Evolutionary conservation across 2,888 invertebrate species (phyloP).

Genomic region (Drosophila sordidapex): DNA sequence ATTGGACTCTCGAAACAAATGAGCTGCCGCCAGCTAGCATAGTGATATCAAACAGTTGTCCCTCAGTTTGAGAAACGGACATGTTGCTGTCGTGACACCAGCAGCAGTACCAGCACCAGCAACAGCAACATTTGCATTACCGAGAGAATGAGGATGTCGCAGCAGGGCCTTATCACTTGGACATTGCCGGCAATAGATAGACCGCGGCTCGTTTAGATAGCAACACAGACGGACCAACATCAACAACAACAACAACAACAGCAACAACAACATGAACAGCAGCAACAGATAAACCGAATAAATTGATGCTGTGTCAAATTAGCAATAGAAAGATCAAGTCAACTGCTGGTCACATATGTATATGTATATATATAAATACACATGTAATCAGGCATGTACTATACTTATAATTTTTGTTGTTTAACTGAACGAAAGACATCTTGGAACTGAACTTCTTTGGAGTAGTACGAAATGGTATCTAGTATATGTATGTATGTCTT

Average conservation of each 20-base stretch:
- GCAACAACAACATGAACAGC: conserved; percentile 7
- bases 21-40: conserved; percentile 23
- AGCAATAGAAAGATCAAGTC: conserved; percentile 46
- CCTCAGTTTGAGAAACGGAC: conserved; percentile 20
- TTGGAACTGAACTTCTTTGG: conserved; percentile 8
- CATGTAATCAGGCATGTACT: not conserved
- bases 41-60: conserved; percentile 38
- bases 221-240: conserved; percentile 21
- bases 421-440: conserved; percentile 5
- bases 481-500: not conserved
- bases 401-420: conserved; percentile 24
- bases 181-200: conserved; percentile 26
- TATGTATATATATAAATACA: not conserved
- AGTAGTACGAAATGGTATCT: not conserved
- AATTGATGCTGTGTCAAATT: conserved; percentile 47
- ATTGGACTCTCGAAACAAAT: conserved; percentile 34
- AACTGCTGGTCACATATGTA: conserved; percentile 1
- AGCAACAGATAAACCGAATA: conserved; percentile 31
- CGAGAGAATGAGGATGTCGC: conserved; percentile 13
- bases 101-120: conserved; percentile 15
- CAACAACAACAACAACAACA: not conserved
- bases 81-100: conserved; percentile 28
- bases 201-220: conserved; percentile 42
- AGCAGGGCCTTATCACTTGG: conserved; percentile 37
- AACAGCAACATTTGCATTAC: conserved; percentile 35